These are phyloP conservation scores for Coptodon rendalli DNA, from an alignment of 2,113 vertebrate species.

Conservation along the genomic window DNA sequence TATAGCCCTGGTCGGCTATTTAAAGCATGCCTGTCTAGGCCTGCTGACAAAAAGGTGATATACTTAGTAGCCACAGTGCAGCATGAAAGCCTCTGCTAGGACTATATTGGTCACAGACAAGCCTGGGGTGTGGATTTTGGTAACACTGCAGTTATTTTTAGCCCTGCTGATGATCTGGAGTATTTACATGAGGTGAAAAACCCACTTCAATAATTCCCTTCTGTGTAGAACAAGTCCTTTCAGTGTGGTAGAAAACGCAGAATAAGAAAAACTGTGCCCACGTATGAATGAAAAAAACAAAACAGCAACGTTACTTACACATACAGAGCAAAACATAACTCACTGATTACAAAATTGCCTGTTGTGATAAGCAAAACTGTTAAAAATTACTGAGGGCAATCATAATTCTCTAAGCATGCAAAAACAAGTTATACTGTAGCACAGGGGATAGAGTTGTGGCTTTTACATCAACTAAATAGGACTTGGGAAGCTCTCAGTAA, in stretches of 20 bases:
- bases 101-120: slow-evolving; percentile 72
- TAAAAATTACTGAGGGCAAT: neutral
- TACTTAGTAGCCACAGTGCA: slow-evolving; percentile 63
- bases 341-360: neutral
- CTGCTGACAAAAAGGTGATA: slow-evolving; percentile 79
- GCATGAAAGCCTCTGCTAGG: slow-evolving; percentile 71
- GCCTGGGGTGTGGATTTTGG: slow-evolving; percentile 67
- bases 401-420: neutral
- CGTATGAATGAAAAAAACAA: neutral
- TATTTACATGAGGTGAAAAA: slow-evolving; percentile 41
- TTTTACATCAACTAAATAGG: slow-evolving; percentile 6
- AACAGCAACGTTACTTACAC: neutral
- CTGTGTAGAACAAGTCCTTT: neutral
- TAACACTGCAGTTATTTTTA: slow-evolving; percentile 71
- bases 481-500: neutral
- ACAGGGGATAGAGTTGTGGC: neutral
- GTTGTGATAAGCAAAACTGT: neutral
- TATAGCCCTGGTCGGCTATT: slow-evolving; percentile 70
- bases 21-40: slow-evolving; percentile 63
- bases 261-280: neutral
- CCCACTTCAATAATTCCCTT: neutral
- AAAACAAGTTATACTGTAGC: neutral
- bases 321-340: neutral
- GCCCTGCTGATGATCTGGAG: slow-evolving; percentile 49
- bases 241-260: neutral